Evolutionary conservation across 2,888 invertebrate species (phyloP), one percentile per base, ranked within the genome.

Genomic region (Lissocephala sabroskyi): DNA sequence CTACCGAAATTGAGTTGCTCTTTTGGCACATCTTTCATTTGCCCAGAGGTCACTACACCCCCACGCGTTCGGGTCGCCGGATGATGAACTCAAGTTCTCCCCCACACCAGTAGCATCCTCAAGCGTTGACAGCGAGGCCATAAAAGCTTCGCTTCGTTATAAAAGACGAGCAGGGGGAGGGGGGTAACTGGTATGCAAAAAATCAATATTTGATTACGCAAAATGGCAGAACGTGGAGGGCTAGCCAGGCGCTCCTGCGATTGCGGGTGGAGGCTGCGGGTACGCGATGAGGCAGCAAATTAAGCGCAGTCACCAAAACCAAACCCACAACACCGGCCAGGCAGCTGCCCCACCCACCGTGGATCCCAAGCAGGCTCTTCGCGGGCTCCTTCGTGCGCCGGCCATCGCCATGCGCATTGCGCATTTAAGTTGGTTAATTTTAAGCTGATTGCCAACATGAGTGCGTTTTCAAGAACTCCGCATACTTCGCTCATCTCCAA

Each of bases 391-490:
- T n/a, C n/a, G n/a, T n/a, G n/a, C n/a, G n/a, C n/a, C n/a, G n/a
- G n/a, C n/a, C n/a, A n/a, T n/a, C n/a, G n/a, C 52, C 45, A 59
- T 59, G 64, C 57, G 64, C 59, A 65, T 59, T 58, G 65, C 65
- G 54, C 65, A 59, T 65, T 56, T 16, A 59, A 65, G 73, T 56
- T 54, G 61, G 59, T 65, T 68, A 65, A 75, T 73, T 73, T 73
- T 59, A 73, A 58, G 71, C 73, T 66, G 76, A 66, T 65, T 75
- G 59, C 57, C 49, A 54, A 57, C 59, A 56, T 51, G 57, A 73
- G 76, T 66, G 58, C 45, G 53, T 18, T 33, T 49, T 46, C 61
- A 61, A 64, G 61, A 64, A n/a, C n/a, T n/a, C n/a, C n/a, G n/a
- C n/a, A n/a, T n/a, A n/a, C n/a, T n/a, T n/a, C n/a, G n/a, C n/a